These are phyloP conservation scores for Platysternon megacephalum DNA, from an alignment of 2,113 vertebrate species.

Conservation along the genomic window DNA sequence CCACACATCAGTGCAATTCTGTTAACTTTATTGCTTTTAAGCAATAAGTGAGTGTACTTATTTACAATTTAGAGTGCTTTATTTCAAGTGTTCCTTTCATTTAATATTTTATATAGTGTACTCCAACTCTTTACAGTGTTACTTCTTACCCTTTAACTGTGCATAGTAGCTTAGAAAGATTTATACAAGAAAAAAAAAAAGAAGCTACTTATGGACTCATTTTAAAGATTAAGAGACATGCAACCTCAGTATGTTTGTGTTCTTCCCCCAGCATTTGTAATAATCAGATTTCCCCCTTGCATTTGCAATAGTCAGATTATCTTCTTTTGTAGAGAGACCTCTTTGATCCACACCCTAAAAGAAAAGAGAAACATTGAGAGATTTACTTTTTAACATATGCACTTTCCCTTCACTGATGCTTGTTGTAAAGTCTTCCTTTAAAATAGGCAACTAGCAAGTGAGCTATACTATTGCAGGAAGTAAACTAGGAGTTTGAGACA, in stretches of 20 bases:
- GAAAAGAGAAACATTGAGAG: background rate
- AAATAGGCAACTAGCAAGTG: background rate
- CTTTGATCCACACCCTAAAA: conserved; percentile 51
- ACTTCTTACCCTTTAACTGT: background rate
- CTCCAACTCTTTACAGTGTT: background rate
- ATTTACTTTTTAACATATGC: background rate
- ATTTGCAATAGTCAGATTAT: conserved; percentile 39
- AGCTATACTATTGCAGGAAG: background rate
- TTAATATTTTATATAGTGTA: background rate
- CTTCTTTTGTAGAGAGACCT: conserved; percentile 59
- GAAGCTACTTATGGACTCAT: background rate
- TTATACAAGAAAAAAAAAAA: background rate
- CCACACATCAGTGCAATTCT: conserved; percentile 56
- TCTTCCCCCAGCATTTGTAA: conserved; percentile 12
- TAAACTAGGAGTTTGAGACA: background rate
- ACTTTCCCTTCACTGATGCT: background rate
- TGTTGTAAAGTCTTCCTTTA: background rate
- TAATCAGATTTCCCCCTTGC: background rate
- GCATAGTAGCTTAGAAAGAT: conserved; percentile 46
- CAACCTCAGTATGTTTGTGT: background rate
- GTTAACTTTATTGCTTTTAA: conserved; percentile 65
- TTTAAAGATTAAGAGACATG: background rate
- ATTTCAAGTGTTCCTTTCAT: background rate
- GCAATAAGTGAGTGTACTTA: conserved; percentile 11
- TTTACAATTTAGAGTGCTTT: conserved; percentile 28